Base-by-base conservation (phyloP, 2,888 invertebrate species). In the Caenorhabditis panamensis region DNA sequence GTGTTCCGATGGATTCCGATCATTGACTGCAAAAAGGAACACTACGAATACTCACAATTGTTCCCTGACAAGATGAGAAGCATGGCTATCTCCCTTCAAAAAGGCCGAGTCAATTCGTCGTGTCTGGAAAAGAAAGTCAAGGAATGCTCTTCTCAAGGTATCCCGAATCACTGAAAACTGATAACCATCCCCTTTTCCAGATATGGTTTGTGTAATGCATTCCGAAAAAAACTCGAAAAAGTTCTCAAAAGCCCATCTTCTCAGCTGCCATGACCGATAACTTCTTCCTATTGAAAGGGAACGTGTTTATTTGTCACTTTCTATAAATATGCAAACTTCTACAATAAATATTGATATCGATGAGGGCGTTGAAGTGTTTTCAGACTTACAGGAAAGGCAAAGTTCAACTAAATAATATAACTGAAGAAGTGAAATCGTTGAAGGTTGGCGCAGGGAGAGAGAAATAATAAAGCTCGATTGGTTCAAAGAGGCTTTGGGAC, bases 1-100 rank as follows among this genome's bases (percentile, higher is more conserved):
- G 89, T 84, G 3, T 90, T 90, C 82, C 87, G 90, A 20, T 90
- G 87, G 85, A 64, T 90, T 37, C 90, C 89, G 1, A 84, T 77
- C 31, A 81, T 90, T 18, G 63, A 83, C 18, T 86, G 80, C 61
- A 73, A 83, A 20, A 84, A 83, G 31, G 83, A 84, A 24, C 84
- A 87, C 22, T 85, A 87, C 71, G 84, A 85, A 44, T 83, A 82
- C 28, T 81, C 81, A 2, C 85, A 86, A 37, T 77, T 87, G 22
- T 87, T 87, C 69, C 84, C 87, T 2, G 83, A 86, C 37, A 77
- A 78, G 64, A 69, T 85, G 64, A n/a, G 84, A 71, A 82, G 79
- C 51, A 82, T 85, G 82, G 85, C 83, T 2, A 83, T 85, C 41
- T 82, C 82, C 8, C 49, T 83, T 53, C 85, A 85, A 44, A 82